Evolutionary conservation across 2,797 vertebrate genomes (phyloP).

Genomic region (Macropodus opercularis): DNA sequence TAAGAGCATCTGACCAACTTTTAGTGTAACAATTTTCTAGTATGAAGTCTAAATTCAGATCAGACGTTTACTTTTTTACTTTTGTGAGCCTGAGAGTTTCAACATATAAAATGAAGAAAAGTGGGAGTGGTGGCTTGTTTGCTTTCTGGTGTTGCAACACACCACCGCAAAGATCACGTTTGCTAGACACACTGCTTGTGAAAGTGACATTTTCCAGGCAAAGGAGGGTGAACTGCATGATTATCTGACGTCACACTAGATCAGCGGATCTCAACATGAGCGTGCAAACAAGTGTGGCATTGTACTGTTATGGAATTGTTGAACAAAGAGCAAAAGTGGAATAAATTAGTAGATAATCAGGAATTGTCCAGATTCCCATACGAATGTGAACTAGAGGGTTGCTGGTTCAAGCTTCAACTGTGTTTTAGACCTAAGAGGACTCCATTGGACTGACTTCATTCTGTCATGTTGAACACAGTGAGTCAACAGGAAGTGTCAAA

Average conservation of each 20-base stretch:
- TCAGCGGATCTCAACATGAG: not conserved
- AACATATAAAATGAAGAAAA: not conserved
- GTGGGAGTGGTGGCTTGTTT: slow-evolving; percentile 26
- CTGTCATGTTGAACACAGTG: not conserved
- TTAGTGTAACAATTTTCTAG: no score
- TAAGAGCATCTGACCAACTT: no score
- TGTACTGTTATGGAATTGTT: slow-evolving; percentile 8
- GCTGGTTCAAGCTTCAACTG: not conserved
- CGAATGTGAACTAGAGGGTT: not conserved
- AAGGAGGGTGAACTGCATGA: not conserved
- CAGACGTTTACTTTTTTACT: not conserved
- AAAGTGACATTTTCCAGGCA: slow-evolving; percentile 17
- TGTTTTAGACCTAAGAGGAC: not conserved
- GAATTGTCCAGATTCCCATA: not conserved
- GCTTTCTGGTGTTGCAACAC: slow-evolving; percentile 18
- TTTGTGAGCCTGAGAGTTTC: not conserved
- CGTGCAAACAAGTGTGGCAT: slow-evolving; percentile 12
- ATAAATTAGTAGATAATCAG: not conserved
- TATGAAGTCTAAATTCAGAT: not conserved
- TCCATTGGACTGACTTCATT: rapidly evolving
- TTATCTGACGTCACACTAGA: slow-evolving; percentile 27
- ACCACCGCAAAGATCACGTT: slow-evolving; percentile 14
- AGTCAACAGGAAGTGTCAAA: slow-evolving; percentile 27
- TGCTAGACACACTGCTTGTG: not conserved
- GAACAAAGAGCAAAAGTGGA: not conserved